Conservation (phyloP, 2,113 vertebrate genomes). For the Xyliphius kryptos region DNA sequence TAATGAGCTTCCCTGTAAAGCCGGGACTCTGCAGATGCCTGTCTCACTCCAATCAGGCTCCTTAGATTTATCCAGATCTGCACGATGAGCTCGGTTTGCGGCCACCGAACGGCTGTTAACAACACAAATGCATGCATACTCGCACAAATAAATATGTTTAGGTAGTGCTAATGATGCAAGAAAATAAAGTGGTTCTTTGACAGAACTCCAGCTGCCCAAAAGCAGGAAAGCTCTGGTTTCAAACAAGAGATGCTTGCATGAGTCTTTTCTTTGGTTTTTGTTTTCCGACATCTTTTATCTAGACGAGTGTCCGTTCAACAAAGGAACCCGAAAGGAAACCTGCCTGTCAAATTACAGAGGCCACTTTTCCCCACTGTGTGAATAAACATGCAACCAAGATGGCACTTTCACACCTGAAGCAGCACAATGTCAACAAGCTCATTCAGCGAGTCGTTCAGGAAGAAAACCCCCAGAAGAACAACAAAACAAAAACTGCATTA, state of each 20-base stretch:
- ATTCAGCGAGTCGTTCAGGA: constrained; percentile 43
- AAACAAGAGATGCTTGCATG: neutral
- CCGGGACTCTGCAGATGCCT: constrained; percentile 50
- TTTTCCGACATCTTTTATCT: neutral
- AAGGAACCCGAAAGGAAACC: constrained; percentile 4
- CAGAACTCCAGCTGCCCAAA: constrained; percentile 52
- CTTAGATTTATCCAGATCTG: constrained; percentile 60
- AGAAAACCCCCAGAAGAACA: constrained; percentile 9
- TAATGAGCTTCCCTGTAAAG: constrained; percentile 66
- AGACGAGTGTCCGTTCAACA: neutral
- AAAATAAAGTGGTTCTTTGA: constrained; percentile 57
- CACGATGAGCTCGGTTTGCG: constrained; percentile 55
- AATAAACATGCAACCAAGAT: constrained; percentile 42
- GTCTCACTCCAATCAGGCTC: constrained; percentile 60
- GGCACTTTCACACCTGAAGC: constrained; percentile 49
- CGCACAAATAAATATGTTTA: constrained; percentile 63
- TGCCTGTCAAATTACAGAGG: constrained; percentile 22
- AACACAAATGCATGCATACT: constrained; percentile 69
- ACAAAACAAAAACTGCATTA: constrained; percentile 32
- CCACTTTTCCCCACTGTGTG: constrained; percentile 24
- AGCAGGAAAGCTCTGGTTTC: constrained; percentile 44
- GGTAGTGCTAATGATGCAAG: constrained; percentile 67
- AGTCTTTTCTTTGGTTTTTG: constrained; percentile 2
- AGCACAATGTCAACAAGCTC: constrained; percentile 43
- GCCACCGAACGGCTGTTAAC: constrained; percentile 61